phyloP scores from a whole-genome alignment of 2,888 invertebrate species.

The Alviniconcha strummeri region DNA sequence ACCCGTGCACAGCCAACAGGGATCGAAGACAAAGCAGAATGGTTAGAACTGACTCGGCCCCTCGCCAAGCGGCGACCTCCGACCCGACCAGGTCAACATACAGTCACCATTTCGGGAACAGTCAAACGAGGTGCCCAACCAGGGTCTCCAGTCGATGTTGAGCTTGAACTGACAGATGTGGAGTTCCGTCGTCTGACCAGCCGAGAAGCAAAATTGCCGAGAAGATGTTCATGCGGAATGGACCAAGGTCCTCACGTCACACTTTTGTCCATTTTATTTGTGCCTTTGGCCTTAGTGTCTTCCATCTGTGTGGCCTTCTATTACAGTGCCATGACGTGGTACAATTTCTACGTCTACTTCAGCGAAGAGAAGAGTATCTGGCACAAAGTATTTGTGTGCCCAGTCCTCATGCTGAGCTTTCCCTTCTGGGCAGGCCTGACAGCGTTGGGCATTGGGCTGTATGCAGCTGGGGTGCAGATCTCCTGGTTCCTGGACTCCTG shows the following conservation, averaged over 20 bases:
- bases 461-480: slow-evolving; percentile 81
- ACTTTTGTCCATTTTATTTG: slow-evolving; percentile 80
- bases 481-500: slow-evolving; percentile 82
- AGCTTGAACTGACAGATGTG: slow-evolving; percentile 83
- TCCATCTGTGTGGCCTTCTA: slow-evolving; percentile 84
- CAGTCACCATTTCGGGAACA: slow-evolving; percentile 79
- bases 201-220: slow-evolving; percentile 68
- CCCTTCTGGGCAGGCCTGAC: slow-evolving; percentile 82
- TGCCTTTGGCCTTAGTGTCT: slow-evolving; percentile 81
- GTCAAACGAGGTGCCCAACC: slow-evolving; percentile 77
- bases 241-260: slow-evolving; percentile 81
- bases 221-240: slow-evolving; percentile 73
- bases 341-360: slow-evolving; percentile 83
- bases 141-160: slow-evolving; percentile 74
- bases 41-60: slow-evolving; percentile 42
- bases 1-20: neutral
- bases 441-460: slow-evolving; percentile 81
- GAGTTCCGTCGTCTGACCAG: slow-evolving; percentile 82
- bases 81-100: slow-evolving; percentile 34
- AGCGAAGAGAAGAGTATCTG: slow-evolving; percentile 81
- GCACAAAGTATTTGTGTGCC: slow-evolving; percentile 80
- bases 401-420: slow-evolving; percentile 81
- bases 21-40: slow-evolving; percentile 39
- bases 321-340: slow-evolving; percentile 85
- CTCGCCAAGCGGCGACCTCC: slow-evolving; percentile 34